A percentile compares a stretch with the other conserved stretches of the same genome.
phyloP scores from a whole-genome alignment of 1,140 invertebrate species.

The Muscidifurax raptorellus region DNA sequence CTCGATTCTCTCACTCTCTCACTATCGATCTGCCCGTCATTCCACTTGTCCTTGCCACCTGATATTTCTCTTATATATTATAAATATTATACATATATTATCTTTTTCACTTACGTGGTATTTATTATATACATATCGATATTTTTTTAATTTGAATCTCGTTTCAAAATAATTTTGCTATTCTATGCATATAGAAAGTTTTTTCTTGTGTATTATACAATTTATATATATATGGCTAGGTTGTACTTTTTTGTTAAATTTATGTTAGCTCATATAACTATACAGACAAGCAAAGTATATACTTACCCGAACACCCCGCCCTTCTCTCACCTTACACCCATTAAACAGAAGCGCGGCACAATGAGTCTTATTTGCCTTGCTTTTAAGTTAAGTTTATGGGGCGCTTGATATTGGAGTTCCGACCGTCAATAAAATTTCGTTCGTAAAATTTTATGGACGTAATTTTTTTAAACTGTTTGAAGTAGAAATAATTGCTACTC shows the following conservation, averaged over 20 bases:
- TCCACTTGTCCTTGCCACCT: neutral
- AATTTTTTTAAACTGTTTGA: neutral
- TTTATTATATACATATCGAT: constrained; percentile 19
- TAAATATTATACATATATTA: constrained; percentile 28
- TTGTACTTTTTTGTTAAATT: constrained; percentile 25
- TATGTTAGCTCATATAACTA: constrained; percentile 14
- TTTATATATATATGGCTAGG: constrained; percentile 30
- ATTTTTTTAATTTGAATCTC: constrained; percentile 10
- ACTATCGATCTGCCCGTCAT: neutral
- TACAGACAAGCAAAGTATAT: constrained; percentile 25
- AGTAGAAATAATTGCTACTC: too few relatives aligned
- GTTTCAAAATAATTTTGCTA: neutral
- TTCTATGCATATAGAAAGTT: constrained; percentile 3
- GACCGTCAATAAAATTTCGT: neutral
- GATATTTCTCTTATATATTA: constrained; percentile 12
- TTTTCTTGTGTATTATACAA: constrained; percentile 32
- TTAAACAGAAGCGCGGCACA: constrained; percentile 24
- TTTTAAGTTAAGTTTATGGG: neutral
- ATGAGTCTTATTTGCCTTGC: constrained; percentile 14
- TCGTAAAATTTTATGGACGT: neutral
- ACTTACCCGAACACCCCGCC: constrained; percentile 42
- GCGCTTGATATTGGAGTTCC: neutral
- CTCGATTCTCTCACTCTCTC: constrained; percentile 21
- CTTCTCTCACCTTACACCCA: constrained; percentile 53
- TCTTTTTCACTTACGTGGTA: constrained; percentile 28